Evolutionary conservation across 2,888 invertebrate species (phyloP), one percentile per base, ranked within the genome.

Genomic region (Rhagonycha lutea): DNA sequence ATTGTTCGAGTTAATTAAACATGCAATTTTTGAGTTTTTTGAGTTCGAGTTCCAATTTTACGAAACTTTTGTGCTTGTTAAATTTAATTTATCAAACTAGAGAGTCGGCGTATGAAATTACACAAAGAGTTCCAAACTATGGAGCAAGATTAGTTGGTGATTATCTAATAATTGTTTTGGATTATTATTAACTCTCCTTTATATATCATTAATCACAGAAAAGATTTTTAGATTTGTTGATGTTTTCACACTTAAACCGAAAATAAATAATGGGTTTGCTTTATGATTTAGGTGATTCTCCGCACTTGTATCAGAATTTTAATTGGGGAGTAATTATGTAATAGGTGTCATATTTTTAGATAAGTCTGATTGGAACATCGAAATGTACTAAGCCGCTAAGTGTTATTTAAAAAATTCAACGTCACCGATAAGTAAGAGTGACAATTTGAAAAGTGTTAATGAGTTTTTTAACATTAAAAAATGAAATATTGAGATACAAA

Each of bases 111-210:
- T 47, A 47, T 47, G 8, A n/a, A 47, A n/a, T n/a, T 80, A 76
- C 79, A 75, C 79, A 79, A 76, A 81, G 80, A 83, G 24, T 82
- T 84, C 82, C 80, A 75, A 77, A 80, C 80, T 83, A 81, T 83
- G 82, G 80, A 80, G 83, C 81, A 82, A 83, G 84, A 84, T 84
- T 84, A 84, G 80, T 76, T 73, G 69, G 81, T 78, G 83, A 84
- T 84, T 84, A 84, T 82, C 81, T 82, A 79, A 79, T 83, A 82
- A 84, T 84, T 83, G 82, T 82, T 83, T 81, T 82, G 79, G 83
- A 83, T 84, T 83, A 84, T 77, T 79, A 73, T 78, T 82, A 81
- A 80, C 78, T 73, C 82, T 80, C 79, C 79, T 80, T 81, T 80
- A 83, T 82, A 81, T 80, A 82, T 82, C 80, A 82, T 81, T 81